These are phyloP conservation scores for Achatina immaculata DNA, from an alignment of 1,140 invertebrate genomes.

Conservation along the genomic window DNA sequence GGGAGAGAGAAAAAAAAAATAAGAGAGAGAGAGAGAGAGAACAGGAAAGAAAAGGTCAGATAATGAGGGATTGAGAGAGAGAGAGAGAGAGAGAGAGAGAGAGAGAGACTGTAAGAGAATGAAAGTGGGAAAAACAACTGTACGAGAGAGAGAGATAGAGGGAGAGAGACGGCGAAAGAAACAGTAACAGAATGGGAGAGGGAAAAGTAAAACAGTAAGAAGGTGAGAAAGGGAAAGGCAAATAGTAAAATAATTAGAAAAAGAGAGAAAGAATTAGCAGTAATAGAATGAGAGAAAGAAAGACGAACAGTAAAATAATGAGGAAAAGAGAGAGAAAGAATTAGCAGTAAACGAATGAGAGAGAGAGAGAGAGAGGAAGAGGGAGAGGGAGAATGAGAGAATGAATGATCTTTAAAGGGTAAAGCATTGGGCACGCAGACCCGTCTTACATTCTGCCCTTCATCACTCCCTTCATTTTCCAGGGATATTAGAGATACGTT, in stretches of 20 bases:
- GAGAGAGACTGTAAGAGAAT: neutral
- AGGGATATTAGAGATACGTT: too few relatives aligned
- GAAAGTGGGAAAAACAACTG: neutral
- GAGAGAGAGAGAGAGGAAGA: neutral
- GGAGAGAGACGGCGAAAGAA: neutral
- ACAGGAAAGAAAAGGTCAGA: neutral
- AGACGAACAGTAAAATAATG: neutral
- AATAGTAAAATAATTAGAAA: neutral
- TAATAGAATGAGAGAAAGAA: neutral
- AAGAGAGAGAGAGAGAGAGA: neutral
- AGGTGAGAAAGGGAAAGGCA: neutral
- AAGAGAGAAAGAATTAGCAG: neutral
- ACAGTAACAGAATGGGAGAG: neutral
- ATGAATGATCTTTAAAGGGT: neutral
- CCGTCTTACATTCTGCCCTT: too few relatives aligned
- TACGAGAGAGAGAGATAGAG: neutral
- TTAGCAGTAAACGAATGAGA: too few relatives aligned
- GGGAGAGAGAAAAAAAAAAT: too few relatives aligned
- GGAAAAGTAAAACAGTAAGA: neutral
- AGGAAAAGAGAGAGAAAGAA: neutral
- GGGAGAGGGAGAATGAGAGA: conserved; percentile 9
- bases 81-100: conserved; percentile 10
- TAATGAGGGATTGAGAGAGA: neutral
- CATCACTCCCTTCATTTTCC: too few relatives aligned
- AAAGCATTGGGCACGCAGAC: too few relatives aligned